Evolutionary conservation across 2,888 invertebrate species (phyloP).

Genomic region (Lasioglossum figueresi): DNA sequence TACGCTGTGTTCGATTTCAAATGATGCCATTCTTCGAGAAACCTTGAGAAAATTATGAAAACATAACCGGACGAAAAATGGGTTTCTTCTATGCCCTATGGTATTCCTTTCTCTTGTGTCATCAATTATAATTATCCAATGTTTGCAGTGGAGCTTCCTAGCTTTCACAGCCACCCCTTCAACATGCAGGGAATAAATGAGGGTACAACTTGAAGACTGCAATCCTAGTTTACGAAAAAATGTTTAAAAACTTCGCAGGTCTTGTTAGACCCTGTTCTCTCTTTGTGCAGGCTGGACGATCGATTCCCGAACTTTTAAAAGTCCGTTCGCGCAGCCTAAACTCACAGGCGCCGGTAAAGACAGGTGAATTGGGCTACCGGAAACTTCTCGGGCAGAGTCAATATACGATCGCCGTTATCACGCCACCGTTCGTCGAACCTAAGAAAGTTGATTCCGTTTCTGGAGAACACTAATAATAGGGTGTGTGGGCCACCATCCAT

Average conservation of each 20-base stretch:
- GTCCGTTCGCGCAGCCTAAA: not conserved
- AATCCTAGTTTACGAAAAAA: not conserved
- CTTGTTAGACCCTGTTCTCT: not conserved
- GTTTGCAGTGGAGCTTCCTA: no score
- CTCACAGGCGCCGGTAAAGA: not conserved
- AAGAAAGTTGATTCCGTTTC: not conserved
- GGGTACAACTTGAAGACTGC: no score
- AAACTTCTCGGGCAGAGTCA: not conserved
- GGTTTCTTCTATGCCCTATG: no score
- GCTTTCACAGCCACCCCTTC: no score
- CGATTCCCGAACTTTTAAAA: not conserved
- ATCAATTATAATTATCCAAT: no score
- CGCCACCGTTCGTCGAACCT: not conserved
- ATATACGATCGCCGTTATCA: not conserved
- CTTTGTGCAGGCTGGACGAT: not conserved
- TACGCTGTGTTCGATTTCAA: no score
- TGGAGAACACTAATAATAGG: slow-evolving; percentile 2
- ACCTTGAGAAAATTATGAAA: no score
- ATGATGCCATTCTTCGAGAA: no score
- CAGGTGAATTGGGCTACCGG: not conserved
- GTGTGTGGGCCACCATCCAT: not conserved
- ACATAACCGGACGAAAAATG: no score
- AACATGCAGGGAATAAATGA: no score
- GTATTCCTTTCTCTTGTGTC: no score
- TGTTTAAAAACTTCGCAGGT: not conserved